These are phyloP conservation scores for Bos javanicus DNA, from an alignment of 2,113 vertebrate species.

Conservation along the genomic window DNA sequence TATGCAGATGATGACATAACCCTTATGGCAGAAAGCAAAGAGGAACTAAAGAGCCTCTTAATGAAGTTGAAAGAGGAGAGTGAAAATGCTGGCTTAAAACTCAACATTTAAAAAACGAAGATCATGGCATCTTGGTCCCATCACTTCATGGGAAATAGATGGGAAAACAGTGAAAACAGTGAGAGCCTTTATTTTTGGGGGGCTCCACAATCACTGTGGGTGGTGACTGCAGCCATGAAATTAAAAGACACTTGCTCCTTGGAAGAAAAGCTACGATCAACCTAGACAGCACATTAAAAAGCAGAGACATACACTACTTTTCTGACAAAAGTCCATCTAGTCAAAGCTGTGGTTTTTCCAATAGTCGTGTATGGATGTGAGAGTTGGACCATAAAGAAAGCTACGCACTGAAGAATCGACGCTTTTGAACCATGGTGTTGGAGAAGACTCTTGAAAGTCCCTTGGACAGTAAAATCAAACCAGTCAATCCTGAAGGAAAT, in stretches of 20 bases:
- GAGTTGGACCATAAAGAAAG: neutral
- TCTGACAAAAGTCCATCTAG: neutral
- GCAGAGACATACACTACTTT: neutral
- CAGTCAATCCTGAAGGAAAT: neutral
- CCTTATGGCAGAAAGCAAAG: neutral
- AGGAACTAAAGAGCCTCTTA: neutral
- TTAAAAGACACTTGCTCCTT: neutral
- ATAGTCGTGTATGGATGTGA: neutral
- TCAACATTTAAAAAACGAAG: neutral
- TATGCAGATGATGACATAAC: neutral
- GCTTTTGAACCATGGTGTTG: neutral
- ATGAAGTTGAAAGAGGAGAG: neutral
- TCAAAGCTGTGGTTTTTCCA: neutral
- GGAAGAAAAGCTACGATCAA: neutral
- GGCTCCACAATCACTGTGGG: rapidly evolving
- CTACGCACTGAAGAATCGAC: neutral
- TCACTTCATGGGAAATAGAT: neutral
- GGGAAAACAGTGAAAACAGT: neutral
- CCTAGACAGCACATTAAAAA: neutral
- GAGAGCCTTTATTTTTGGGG: neutral
- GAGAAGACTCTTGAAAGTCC: neutral
- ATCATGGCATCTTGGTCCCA: neutral
- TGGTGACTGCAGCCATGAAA: neutral
- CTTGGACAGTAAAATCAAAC: neutral
- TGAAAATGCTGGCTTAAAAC: neutral